Evolutionary conservation across 2,113 vertebrate species (phyloP), one percentile per base, ranked within the genome.

Genomic region (Canis aureus): DNA sequence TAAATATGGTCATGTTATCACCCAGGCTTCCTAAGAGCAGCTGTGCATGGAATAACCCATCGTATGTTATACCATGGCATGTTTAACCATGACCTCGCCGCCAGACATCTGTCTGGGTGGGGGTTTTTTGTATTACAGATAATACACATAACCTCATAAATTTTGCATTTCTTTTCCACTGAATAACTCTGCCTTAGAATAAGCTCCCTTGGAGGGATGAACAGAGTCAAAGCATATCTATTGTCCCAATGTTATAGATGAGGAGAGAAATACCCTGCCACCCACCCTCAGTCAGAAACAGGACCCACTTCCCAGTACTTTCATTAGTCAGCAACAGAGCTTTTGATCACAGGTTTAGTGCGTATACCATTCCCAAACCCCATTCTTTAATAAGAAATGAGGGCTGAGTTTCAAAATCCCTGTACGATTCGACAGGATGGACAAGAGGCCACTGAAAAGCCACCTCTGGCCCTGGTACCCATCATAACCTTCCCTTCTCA

Each of bases 31-130:
- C 22, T 43, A 78, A 64, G 12, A 55, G n/a, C n/a, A 67, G 19
- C n/a, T 78, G 22, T 4, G 11, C 20, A 59, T 8, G 5, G 3
- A 16, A 55, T 25, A 25, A 53, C 66, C 38, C n/a, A 15, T 10
- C 0, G 1, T 1, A 16, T 7, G 38, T 66, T 16, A 3, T 2
- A 38, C 79, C 13, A 32, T 0, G 0, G 22, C 12, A 11, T 16
- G 23, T 12, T 32, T 27, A 82, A 49, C 51, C 53, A 66, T 19
- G 25, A 8, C 55, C 66, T 89, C 2, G 0, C 16, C 4, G 1
- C 29, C 20, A 35, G 79, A 76, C 35, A 90, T 51, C 53, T n/a
- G 29, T 16, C 60, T 74, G 76, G 82, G 2, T 27, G 25, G 23
- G 7, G 15, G 7, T 62, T 86, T 74, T 64, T 76, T 74, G 2